Evolutionary conservation across 1,140 invertebrate genomes (phyloP), one percentile per base, ranked within the genome.

Genomic region (Mercenaria mercenaria): DNA sequence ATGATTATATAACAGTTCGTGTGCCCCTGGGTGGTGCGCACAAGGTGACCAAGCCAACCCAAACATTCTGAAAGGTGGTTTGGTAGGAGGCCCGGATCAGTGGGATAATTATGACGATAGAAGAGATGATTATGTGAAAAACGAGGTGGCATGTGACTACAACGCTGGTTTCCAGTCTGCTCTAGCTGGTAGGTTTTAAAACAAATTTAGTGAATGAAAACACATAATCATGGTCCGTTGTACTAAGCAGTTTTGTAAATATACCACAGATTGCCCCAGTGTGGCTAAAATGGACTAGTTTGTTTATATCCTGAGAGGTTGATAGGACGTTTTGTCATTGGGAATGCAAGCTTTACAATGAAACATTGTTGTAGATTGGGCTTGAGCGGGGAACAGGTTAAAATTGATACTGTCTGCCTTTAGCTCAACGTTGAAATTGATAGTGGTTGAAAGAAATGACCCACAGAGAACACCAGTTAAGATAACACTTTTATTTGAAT

Each of bases 101-200:
- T 87, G 93, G 26, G 96, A 96, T 64, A 85, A 92, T 23, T 96
- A 96, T 89, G 88, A 59, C 1, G 96, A 96, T 91, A 91, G 87
- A n/a, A 81, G 95, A 77, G 90, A 92, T 26, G 95, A 96, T 82
- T 96, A 95, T 89, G 91, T 95, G 39, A 92, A 94, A 69, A 96
- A 96, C 79, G 95, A 96, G 91, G 96, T 96, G 0, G 94, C 96
- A 13, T 94, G 89, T 80, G 96, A 96, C 86, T 96, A 96, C 93
- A 96, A 96, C 91, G 94, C 95, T n/a, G 96, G 95, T 1, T 96
- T 96, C 91, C 95, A 95, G 72, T 84, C 87, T 3, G 89, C 90
- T 52, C 32, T 91, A 23, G 92, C 93, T 76, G 93, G 93, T 93
- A 88, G 26, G 67, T 39, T 11, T 67, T 37, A 20, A 11, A 32